A percentile compares a stretch with the other conserved stretches of the same genome.
These are phyloP conservation scores for Tamandua tetradactyla DNA, from an alignment of 2,797 vertebrate genomes.

Conservation along the genomic window DNA sequence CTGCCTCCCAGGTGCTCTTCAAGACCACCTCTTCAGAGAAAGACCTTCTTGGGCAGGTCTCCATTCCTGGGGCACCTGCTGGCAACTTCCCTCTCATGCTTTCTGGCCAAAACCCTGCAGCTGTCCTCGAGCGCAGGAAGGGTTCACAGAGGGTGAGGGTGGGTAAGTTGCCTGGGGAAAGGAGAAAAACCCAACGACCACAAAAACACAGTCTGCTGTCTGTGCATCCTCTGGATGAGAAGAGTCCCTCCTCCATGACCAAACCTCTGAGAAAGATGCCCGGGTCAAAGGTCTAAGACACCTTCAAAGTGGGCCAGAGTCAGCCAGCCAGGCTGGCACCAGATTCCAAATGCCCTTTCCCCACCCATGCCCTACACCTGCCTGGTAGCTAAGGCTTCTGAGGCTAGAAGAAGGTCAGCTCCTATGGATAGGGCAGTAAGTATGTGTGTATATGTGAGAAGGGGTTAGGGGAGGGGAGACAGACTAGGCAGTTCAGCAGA, in stretches of 20 bases:
- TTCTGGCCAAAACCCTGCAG: background rate
- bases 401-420: background rate
- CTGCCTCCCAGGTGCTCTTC: background rate
- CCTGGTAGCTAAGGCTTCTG: background rate
- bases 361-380: background rate
- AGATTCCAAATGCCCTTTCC: background rate
- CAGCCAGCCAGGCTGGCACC: background rate
- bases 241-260: constrained; percentile 48
- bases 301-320: background rate
- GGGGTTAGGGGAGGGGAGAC: background rate
- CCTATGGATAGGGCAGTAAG: background rate
- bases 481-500: background rate
- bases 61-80: background rate
- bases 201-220: background rate
- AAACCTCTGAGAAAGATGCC: constrained; percentile 72
- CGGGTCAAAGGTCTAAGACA: constrained; percentile 28
- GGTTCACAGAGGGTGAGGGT: background rate
- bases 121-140: background rate
- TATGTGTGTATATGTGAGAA: accelerated
- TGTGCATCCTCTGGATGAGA: background rate
- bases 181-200: background rate
- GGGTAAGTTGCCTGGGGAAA: background rate
- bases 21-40: background rate
- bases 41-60: background rate
- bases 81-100: accelerated